Evolutionary conservation across 2,797 vertebrate genomes (phyloP), one percentile per base, ranked within the genome.

Genomic region (Amphiprion clarkii): DNA sequence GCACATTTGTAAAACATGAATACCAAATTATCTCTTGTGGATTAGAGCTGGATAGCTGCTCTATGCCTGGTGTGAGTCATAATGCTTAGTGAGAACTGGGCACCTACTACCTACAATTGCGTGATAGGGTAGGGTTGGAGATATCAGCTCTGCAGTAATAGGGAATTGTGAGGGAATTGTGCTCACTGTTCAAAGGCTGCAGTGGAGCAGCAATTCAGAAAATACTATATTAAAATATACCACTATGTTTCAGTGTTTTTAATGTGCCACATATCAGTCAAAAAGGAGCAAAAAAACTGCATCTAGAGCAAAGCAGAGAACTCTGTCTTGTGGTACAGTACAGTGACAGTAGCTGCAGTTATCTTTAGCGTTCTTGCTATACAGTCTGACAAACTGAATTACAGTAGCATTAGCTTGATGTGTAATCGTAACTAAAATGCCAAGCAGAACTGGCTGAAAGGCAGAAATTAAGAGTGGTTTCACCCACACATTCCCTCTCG

Each of bases 1-100:
- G 91, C 88, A 88, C 90, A 92, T 94, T 95, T 94, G 92, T 94
- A 93, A 92, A 93, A 95, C 91, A 94, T 91, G 91, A 94, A 94
- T 93, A 89, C 90, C 89, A 93, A 92, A 93, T 93, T 87, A 92
- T 92, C 92, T 90, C 89, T 86, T 84, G 80, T 81, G 94, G 95
- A 94, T 95, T 95, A 94, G 86, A 87, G 82, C 90, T 93, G 89
- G 90, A 92, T 84, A 86, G 90, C 81, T 74, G 74, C 76, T 87
- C 76, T 90, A 79, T 82, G 85, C 78, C 75, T 88, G 89, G 79
- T 82, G 58, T 91, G 87, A 93, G 86, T 93, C 89, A 92, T 86
- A 88, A 90, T 82, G 87, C 85, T 87, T 67, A 79, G 84, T 65
- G 69, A 70, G 84, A 84, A 87, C 64, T 74, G 77, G 73, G 79